These are phyloP conservation scores for Adelosebastes latens DNA, from an alignment of 2,797 vertebrate genomes.

Conservation along the genomic window DNA sequence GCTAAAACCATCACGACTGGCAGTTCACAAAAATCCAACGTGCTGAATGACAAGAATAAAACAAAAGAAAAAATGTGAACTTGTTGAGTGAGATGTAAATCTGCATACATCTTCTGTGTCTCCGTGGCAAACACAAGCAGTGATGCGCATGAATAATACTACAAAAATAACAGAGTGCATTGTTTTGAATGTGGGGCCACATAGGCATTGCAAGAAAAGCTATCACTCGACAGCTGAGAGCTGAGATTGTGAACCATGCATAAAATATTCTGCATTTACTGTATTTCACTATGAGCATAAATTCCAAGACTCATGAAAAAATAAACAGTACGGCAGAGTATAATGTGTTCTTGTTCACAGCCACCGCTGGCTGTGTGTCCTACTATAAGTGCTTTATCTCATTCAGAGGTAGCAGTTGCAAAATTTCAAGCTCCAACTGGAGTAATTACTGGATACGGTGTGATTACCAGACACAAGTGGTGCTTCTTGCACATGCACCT, in stretches of 20 bases:
- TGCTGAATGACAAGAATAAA: not conserved
- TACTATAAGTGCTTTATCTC: slow-evolving; percentile 23
- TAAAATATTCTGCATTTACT: slow-evolving; percentile 16
- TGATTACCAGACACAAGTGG: not conserved
- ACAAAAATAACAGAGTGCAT: not conserved
- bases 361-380: not conserved
- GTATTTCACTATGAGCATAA: slow-evolving; percentile 16
- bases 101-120: not conserved
- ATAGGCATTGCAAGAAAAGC: not conserved
- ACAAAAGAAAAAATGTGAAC: slow-evolving; percentile 1
- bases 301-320: not conserved
- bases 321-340: not conserved
- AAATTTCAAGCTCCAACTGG: slow-evolving; percentile 26
- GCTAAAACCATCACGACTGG: slow-evolving; percentile 28
- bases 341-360: not conserved
- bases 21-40: slow-evolving; percentile 28
- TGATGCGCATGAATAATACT: not conserved
- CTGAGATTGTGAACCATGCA: slow-evolving; percentile 3
- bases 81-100: slow-evolving; percentile 16
- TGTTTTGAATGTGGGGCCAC: slow-evolving; percentile 15
- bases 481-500: not conserved
- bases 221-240: slow-evolving; percentile 9
- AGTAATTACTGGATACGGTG: slow-evolving; percentile 24
- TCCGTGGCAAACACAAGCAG: not conserved
- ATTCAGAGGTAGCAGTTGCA: slow-evolving; percentile 27